Evolutionary conservation across 1,140 invertebrate species (phyloP).

Genomic region (Drosophila repleta): DNA sequence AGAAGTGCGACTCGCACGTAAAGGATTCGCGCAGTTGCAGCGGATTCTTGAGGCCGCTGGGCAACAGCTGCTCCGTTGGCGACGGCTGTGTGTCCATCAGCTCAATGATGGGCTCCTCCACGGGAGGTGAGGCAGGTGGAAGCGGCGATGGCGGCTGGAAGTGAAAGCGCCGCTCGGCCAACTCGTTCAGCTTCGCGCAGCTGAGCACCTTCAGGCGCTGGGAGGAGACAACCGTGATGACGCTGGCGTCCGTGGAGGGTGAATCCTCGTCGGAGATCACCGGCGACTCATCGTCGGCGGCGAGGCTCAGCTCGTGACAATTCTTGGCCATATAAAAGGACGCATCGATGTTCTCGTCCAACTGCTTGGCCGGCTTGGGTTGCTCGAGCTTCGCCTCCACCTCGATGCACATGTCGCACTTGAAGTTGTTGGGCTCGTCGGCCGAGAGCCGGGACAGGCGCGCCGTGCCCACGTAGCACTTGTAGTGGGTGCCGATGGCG

Average conservation of each 20-base stretch:
- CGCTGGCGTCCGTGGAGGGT: conserved; percentile 1
- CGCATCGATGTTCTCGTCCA: neutral
- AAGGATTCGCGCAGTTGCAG: conserved; percentile 37
- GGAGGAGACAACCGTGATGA: conserved; percentile 8
- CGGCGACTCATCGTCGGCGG: neutral
- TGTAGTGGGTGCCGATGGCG: conserved; percentile 31
- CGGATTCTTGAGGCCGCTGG: conserved; percentile 3
- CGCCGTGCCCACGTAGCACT: conserved; percentile 13
- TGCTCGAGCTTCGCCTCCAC: conserved; percentile 33
- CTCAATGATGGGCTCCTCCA: neutral
- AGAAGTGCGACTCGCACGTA: conserved; percentile 18
- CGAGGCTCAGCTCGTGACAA: neutral
- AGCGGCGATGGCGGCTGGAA: too few species aligned
- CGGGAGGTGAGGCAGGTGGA: too few species aligned
- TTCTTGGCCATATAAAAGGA: conserved; percentile 26
- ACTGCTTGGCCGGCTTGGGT: neutral
- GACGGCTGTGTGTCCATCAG: conserved; percentile 7
- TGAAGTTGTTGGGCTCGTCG: conserved; percentile 7
- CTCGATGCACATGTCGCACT: conserved; percentile 32
- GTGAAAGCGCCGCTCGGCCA: too few species aligned
- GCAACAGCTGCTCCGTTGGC: neutral
- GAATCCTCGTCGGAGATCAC: too few species aligned
- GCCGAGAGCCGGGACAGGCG: neutral
- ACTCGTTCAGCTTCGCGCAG: neutral
- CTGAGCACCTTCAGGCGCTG: neutral